Evolutionary conservation across 2,888 invertebrate species (phyloP).

Genomic region (Drosophila acutilabella): DNA sequence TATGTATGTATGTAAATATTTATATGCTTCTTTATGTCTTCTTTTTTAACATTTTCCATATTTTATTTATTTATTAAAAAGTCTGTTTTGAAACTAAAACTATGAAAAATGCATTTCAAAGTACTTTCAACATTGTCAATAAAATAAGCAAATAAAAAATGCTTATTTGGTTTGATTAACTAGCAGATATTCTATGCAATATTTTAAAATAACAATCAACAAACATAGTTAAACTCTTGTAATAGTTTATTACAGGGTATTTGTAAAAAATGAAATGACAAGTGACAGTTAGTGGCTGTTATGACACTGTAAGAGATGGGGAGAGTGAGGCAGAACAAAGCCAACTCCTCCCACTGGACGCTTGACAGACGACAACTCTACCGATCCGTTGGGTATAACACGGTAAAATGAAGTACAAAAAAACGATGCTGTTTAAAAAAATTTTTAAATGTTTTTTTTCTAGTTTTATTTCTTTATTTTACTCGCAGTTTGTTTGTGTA

Average conservation of each 20-base stretch:
- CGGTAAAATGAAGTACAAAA: constrained; percentile 4
- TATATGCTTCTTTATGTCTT: too few species aligned
- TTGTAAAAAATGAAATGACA: constrained; percentile 23
- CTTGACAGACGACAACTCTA: constrained; percentile 57
- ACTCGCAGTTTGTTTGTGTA: constrained; percentile 55
- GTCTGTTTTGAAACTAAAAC: too few species aligned
- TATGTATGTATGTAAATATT: too few species aligned
- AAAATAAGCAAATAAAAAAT: too few species aligned
- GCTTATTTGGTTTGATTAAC: not conserved
- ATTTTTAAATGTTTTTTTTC: constrained; percentile 49
- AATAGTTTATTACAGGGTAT: constrained; percentile 1
- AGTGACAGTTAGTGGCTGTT: constrained; percentile 20
- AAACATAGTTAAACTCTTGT: not conserved
- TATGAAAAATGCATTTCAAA: not conserved
- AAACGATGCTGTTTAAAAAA: constrained; percentile 39
- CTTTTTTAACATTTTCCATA: too few species aligned
- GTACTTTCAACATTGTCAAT: not conserved
- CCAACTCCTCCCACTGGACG: constrained; percentile 61
- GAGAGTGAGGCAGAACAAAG: constrained; percentile 20
- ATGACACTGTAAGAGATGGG: constrained; percentile 25
- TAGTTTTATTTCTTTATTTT: constrained; percentile 28
- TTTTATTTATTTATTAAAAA: too few species aligned
- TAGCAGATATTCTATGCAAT: not conserved
- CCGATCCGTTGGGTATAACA: constrained; percentile 8
- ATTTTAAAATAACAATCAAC: not conserved